Conservation (phyloP, 2,888 invertebrate genomes). For the Agriopis leucophaearia region DNA sequence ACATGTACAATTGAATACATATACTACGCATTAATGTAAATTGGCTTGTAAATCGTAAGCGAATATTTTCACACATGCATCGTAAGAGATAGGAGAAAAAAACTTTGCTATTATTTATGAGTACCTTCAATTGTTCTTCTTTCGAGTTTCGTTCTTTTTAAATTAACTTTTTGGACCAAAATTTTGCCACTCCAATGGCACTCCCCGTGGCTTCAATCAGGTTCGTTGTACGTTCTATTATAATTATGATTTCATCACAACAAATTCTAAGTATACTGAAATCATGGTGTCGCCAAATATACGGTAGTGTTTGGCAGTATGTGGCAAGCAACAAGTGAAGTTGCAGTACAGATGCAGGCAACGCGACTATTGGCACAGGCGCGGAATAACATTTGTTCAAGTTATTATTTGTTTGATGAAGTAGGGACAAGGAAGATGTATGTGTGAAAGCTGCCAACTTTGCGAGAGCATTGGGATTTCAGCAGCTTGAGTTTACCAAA, state of each 20-base stretch:
- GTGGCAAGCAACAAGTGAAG: constrained; percentile 62
- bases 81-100: too few relatives aligned
- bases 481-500: constrained; percentile 4
- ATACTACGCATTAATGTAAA: too few relatives aligned
- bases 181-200: too few relatives aligned
- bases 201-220: too few relatives aligned
- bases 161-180: too few relatives aligned
- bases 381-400: constrained; percentile 52
- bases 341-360: constrained; percentile 27
- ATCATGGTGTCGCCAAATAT: neutral
- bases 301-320: constrained; percentile 48
- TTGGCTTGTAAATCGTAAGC: too few relatives aligned
- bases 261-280: neutral
- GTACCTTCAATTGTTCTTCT: too few relatives aligned
- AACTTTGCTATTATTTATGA: too few relatives aligned
- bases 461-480: neutral
- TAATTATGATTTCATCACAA: neutral
- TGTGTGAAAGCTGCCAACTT: constrained; percentile 17
- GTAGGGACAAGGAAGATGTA: constrained; percentile 25
- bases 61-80: too few relatives aligned
- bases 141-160: too few relatives aligned
- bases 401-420: constrained; percentile 49
- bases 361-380: constrained; percentile 31
- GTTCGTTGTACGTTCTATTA: too few relatives aligned
- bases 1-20: too few relatives aligned